Evolutionary conservation across 2,113 vertebrate species (phyloP), one percentile per base, ranked within the genome.

Genomic region (Numenius arquata): DNA sequence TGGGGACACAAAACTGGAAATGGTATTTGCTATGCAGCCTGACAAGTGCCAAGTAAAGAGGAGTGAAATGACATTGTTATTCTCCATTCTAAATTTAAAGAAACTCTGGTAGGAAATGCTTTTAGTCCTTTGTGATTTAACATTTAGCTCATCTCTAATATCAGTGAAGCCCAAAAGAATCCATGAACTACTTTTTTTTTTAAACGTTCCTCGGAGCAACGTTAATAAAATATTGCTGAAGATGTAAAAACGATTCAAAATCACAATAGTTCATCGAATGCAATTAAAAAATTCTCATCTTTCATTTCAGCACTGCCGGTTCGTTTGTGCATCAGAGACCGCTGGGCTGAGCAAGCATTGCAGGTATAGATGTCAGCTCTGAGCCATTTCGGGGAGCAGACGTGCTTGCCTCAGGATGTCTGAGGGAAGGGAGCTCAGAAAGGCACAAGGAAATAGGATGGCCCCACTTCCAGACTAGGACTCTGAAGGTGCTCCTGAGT

Each of bases 201-300:
- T 8, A 25, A 85, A 34, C 0, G 0, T 77, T 93, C 63, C 45
- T 93, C 47, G 47, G 21, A 87, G 66, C 27, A 5, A 47, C 3
- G 0, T 6, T 96, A 82, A 80, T 76, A 52, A 91, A 92, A 93
- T 75, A 85, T 53, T 85, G 77, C 66, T 88, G 83, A 93, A 91
- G 62, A 83, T n/a, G 17, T 83, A 70, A 85, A 92, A 93, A 88
- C 10, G 40, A 65, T 76, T 93, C 22, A 58, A 93, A 88, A 73
- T 52, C 67, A 11, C 55, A 87, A 68, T 12, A 72, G 59, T 65
- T 95, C 48, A 38, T 50, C 0, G 0, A 77, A 87, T 62, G 32
- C 48, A 88, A 89, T 93, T 93, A 68, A 72, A 87, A 93, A 65
- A 4, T 53, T 85, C 40, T 95, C 34, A 45, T 90, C 58, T 88